phyloP scores from a whole-genome alignment of 1,140 invertebrate genomes.

The Drosophila mojavensis region DNA sequence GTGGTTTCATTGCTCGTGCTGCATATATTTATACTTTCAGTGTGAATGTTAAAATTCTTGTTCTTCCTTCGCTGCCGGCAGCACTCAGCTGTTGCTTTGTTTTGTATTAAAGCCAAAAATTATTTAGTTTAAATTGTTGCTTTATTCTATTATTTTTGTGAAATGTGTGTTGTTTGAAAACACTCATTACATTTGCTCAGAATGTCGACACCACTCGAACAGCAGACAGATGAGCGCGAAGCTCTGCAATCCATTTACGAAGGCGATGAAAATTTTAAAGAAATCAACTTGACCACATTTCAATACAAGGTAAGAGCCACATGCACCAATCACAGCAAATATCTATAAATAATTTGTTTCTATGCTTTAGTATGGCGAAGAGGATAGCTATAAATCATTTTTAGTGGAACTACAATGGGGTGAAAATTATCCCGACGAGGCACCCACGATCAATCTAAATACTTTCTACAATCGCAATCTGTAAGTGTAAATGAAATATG shows the following conservation, averaged over 20 bases:
- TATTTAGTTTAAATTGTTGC: conserved; percentile 30
- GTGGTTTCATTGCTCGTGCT: too few species aligned
- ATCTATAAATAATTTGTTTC: conserved; percentile 4
- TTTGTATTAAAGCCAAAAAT: conserved; percentile 44
- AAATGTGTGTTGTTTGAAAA: conserved; percentile 21
- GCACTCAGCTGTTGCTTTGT: conserved; percentile 64
- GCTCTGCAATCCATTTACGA: conserved; percentile 97
- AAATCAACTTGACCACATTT: conserved; percentile 90
- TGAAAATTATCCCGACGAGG: conserved; percentile 92
- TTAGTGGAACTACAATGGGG: conserved; percentile 95
- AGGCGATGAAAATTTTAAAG: conserved; percentile 94
- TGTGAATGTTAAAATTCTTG: conserved; percentile 7
- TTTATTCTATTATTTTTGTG: conserved; percentile 3
- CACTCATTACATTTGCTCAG: conserved; percentile 37
- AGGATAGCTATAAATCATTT: conserved; percentile 92
- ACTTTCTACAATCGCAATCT: conserved; percentile 97
- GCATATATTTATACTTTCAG: background rate
- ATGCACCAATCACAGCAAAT: conserved; percentile 19
- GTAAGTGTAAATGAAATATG: conserved; percentile 86
- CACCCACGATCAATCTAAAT: conserved; percentile 93
- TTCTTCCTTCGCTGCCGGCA: conserved; percentile 27
- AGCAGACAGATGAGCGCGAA: conserved; percentile 95
- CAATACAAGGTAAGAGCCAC: conserved; percentile 92
- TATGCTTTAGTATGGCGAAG: conserved; percentile 91
- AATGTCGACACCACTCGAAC: conserved; percentile 87